phyloP scores from a whole-genome alignment of 2,797 vertebrate species.

The Anas bernieri region DNA sequence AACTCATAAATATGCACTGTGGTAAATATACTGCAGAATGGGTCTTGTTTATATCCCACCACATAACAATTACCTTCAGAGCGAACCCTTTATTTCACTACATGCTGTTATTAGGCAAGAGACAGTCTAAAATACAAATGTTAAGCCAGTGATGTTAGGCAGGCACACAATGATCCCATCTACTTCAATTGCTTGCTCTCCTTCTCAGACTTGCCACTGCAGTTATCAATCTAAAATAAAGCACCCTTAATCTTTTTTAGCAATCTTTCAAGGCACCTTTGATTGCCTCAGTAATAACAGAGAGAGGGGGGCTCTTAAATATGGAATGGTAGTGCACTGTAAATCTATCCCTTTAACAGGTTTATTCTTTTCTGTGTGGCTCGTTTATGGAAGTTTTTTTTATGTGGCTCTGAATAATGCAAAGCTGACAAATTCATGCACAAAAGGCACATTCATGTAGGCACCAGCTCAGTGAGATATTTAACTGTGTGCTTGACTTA shows the following conservation, averaged over 20 bases:
- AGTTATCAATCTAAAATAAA: constrained; percentile 71
- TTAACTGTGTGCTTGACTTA: background rate
- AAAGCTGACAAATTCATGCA: constrained; percentile 26
- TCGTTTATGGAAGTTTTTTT: constrained; percentile 42
- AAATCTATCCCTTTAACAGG: constrained; percentile 33
- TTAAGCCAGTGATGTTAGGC: constrained; percentile 60
- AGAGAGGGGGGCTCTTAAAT: constrained; percentile 42
- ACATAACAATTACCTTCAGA: constrained; percentile 82
- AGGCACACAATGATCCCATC: background rate
- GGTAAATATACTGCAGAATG: constrained; percentile 79
- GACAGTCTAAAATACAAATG: constrained; percentile 75
- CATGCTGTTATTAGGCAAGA: constrained; percentile 72
- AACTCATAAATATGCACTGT: constrained; percentile 81
- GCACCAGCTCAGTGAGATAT: background rate
- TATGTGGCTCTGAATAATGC: background rate
- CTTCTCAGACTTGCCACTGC: constrained; percentile 8
- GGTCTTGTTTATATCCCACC: constrained; percentile 79
- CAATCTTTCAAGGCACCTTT: constrained; percentile 52
- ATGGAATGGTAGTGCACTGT: constrained; percentile 3
- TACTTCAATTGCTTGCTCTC: background rate
- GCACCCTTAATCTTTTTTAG: constrained; percentile 68
- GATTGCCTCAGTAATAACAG: constrained; percentile 52
- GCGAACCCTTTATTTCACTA: constrained; percentile 78
- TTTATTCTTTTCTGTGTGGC: constrained; percentile 38
- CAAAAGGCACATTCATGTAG: background rate